phyloP scores from a whole-genome alignment of 2,888 invertebrate species.

The Allacma fusca region DNA sequence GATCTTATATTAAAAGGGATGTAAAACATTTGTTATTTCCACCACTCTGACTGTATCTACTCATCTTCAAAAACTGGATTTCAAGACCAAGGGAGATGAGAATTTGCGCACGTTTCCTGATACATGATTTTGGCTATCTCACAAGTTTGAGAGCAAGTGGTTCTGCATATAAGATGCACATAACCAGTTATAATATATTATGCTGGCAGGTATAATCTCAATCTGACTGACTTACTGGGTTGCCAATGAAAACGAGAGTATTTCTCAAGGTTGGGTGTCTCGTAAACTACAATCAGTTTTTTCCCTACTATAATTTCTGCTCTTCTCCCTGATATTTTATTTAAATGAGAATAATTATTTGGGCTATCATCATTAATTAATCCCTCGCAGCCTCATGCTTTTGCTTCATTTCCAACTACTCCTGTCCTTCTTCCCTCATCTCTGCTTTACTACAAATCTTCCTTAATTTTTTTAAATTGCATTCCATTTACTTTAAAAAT shows the following conservation, averaged over 20 bases:
- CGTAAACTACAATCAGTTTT: slow-evolving; percentile 24
- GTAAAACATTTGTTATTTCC: neutral
- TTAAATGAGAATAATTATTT: slow-evolving; percentile 1
- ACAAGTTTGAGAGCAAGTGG: too few species aligned
- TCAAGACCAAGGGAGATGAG: slow-evolving; percentile 32
- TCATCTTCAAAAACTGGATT: slow-evolving; percentile 33
- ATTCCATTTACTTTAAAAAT: too few species aligned
- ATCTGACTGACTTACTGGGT: neutral
- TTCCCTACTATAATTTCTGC: neutral
- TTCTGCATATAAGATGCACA: too few species aligned
- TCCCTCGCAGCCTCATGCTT: neutral
- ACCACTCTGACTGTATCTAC: neutral
- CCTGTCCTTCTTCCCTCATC: too few species aligned
- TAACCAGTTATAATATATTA: too few species aligned
- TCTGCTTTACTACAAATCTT: too few species aligned
- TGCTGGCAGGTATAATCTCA: too few species aligned
- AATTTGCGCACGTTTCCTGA: slow-evolving; percentile 19
- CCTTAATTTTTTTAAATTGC: too few species aligned
- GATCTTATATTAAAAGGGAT: neutral
- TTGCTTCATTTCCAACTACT: too few species aligned
- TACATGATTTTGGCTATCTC: neutral
- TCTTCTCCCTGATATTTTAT: neutral
- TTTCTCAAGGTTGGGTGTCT: slow-evolving; percentile 36
- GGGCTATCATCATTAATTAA: neutral
- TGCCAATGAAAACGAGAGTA: slow-evolving; percentile 36